Base-by-base conservation (phyloP, 2,888 invertebrate genomes). In the Helobdella robusta region DNA sequence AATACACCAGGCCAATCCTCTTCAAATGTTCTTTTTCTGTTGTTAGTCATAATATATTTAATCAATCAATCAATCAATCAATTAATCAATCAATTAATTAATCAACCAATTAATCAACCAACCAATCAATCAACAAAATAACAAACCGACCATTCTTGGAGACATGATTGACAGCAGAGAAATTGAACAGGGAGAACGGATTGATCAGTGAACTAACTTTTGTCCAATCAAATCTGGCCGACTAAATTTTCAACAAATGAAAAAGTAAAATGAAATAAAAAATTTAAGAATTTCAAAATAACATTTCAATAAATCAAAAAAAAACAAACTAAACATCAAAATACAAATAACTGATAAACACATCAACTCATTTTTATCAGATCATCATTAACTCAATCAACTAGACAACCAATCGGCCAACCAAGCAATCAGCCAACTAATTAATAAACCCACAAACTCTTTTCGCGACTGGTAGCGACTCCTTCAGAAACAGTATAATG, bases 381-480 rank as follows among this genome's bases (percentile, higher is more conserved):
- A 40, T 40, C n/a, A 40, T 40, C n/a, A 40, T 20, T 59, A 32
- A 59, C 8, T 11, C 15, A 15, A 20, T 52, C 30, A 59, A 59
- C 23, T 52, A 20, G n/a, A 15, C 11, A 40, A 15, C n/a, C 44
- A 15, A 15, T 40, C 44, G 15, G 15, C 44, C 44, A 11, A 46
- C 18, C 54, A 54, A 54, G 18, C 3, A 50, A 50, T 28, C 23
- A 28, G 3, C 2, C 23, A 25, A 40, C 3, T 11, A 44, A 40
- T 18, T 28, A 62, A 2, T 15, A 25, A 3, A 48, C 4, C 6
- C 52, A 72, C 75, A 71, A 72, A 81, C 79, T 72, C 79, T 71
- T 75, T 79, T 80, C 77, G 87, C 86, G 81, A 84, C 81, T 23
- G 89, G 85, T 70, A 94, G 82, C 25, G 91, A 89, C 83, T 97